These are phyloP conservation scores for Coenonympha arcania DNA, from an alignment of 2,888 invertebrate species.

Conservation along the genomic window DNA sequence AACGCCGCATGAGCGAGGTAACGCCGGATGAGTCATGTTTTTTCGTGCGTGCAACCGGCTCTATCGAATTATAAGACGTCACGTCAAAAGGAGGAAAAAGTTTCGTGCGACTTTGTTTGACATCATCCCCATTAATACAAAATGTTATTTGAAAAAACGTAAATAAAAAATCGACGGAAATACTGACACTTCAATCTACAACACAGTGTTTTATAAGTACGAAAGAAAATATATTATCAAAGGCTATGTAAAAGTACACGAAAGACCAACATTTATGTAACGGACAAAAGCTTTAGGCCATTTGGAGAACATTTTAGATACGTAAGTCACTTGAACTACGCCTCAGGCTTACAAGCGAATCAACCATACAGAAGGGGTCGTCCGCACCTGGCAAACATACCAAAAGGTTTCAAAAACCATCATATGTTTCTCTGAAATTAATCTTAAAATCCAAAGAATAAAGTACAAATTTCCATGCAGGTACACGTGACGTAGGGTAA, in stretches of 20 bases:
- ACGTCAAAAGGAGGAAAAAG: too few relatives aligned
- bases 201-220: slow-evolving; percentile 27
- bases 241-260: slow-evolving; percentile 29
- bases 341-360: slow-evolving; percentile 31
- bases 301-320: slow-evolving; percentile 35
- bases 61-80: too few relatives aligned
- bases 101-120: background rate
- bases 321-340: slow-evolving; percentile 38
- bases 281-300: slow-evolving; percentile 33
- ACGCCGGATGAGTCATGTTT: too few relatives aligned
- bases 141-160: background rate
- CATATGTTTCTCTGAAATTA: background rate
- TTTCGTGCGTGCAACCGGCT: too few relatives aligned
- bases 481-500: background rate
- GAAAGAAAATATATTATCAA: slow-evolving; percentile 20
- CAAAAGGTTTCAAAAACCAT: background rate
- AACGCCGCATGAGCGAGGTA: too few relatives aligned
- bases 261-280: slow-evolving; percentile 37
- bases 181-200: slow-evolving; percentile 18
- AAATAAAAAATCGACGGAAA: slow-evolving; percentile 13
- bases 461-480: background rate
- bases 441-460: background rate
- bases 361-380: slow-evolving; percentile 28
- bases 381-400: slow-evolving; percentile 1
- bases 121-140: background rate